phyloP scores from a whole-genome alignment of 37 sponge, comb jelly and placozoan genomes.

The Geodia barretti region DNA sequence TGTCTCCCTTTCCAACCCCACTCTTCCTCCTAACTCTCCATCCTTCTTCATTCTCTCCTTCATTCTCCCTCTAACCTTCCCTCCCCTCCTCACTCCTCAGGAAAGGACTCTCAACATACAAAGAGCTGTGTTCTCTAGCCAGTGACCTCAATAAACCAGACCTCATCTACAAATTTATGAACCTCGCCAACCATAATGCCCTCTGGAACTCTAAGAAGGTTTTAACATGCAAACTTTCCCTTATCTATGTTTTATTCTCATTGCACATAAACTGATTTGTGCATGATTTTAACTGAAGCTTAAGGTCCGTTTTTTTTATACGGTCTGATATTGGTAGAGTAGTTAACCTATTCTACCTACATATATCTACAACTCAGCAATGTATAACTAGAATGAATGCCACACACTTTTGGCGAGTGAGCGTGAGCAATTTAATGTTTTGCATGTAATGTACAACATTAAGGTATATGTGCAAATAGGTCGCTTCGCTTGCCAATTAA shows the following conservation, averaged over 20 bases:
- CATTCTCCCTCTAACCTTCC: background rate
- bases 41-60: too few species aligned
- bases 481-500: too few species aligned
- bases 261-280: background rate
- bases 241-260: background rate
- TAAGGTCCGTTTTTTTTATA: too few species aligned
- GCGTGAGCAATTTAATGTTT: too few species aligned
- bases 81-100: background rate
- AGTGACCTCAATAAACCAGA: conserved; percentile 93
- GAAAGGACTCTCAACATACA: conserved; percentile 75
- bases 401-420: too few species aligned
- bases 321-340: too few species aligned
- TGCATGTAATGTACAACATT: too few species aligned
- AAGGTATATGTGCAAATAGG: too few species aligned
- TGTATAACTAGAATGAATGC: background rate
- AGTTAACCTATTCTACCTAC: background rate
- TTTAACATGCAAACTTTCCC: too few species aligned
- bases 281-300: too few species aligned
- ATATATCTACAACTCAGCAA: background rate
- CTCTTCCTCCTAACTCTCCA: too few species aligned
- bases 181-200: conserved; percentile 82
- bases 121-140: conserved; percentile 91
- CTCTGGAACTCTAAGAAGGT: conserved; percentile 93
- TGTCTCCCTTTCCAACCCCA: conserved; percentile 1
- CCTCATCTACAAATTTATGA: conserved; percentile 92